Percentiles rank a stretch among this genome's conserved stretches.
Evolutionary conservation across 2,888 invertebrate genomes (phyloP).

Genomic region (Lepeophtheirus nordmannii): DNA sequence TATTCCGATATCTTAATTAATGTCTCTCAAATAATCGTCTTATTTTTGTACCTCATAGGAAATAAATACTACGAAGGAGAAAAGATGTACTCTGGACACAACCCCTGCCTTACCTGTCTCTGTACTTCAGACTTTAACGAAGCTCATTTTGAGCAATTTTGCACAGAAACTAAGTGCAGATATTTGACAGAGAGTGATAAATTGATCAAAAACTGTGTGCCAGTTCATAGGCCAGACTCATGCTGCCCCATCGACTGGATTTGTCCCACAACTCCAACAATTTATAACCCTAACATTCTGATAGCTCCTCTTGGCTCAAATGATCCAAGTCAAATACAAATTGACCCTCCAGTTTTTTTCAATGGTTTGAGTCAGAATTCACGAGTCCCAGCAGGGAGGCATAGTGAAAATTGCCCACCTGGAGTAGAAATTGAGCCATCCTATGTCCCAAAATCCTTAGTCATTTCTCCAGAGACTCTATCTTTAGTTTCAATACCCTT

Average conservation of each 20-base stretch:
- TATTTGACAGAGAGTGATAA: background rate
- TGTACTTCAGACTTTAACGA: background rate
- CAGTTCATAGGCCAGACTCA: background rate
- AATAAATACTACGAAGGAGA: background rate
- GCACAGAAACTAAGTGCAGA: background rate
- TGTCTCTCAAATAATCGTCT: too few species aligned
- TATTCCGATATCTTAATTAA: background rate
- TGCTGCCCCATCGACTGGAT: slow-evolving; percentile 22
- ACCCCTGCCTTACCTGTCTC: slow-evolving; percentile 12
- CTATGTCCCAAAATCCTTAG: background rate
- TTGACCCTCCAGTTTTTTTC: background rate
- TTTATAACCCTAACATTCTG: background rate
- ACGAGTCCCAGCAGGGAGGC: background rate
- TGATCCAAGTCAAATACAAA: background rate
- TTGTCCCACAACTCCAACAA: background rate
- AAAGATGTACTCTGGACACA: background rate
- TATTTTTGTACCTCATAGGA: background rate
- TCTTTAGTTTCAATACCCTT: background rate
- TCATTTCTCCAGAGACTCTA: background rate
- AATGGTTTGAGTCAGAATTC: background rate
- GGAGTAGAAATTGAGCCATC: background rate
- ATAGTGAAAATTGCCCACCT: background rate
- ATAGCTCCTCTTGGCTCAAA: background rate
- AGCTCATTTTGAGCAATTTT: background rate
- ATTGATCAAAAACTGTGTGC: slow-evolving; percentile 8